Conservation (phyloP, 2,888 invertebrate species). For the Neria commutata region DNA sequence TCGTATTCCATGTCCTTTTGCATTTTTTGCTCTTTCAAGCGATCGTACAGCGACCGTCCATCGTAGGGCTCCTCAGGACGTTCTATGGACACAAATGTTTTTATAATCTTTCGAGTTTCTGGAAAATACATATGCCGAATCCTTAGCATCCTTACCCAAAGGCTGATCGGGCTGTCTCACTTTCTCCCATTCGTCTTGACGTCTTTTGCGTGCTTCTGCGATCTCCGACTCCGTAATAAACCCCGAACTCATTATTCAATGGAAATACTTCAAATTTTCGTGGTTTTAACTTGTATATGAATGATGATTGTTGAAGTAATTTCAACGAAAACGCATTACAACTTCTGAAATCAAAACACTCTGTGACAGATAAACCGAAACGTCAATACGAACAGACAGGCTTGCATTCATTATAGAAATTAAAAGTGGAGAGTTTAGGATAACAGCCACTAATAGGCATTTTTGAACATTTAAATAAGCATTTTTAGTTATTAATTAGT, state of each 20-base stretch:
- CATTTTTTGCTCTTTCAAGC: constrained; percentile 89
- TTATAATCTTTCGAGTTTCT: constrained; percentile 9
- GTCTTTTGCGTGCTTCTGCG: constrained; percentile 76
- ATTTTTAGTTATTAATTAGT: too few relatives aligned
- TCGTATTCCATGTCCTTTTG: constrained; percentile 93
- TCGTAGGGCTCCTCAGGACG: constrained; percentile 88
- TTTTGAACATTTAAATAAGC: too few relatives aligned
- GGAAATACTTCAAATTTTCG: constrained; percentile 3
- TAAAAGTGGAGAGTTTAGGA: too few relatives aligned
- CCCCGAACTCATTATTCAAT: constrained; percentile 78
- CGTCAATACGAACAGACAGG: too few relatives aligned
- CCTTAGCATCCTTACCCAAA: constrained; percentile 68
- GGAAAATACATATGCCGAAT: constrained; percentile 25
- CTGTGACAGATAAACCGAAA: too few relatives aligned
- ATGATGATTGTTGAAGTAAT: neutral
- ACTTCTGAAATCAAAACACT: neutral
- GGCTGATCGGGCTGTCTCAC: constrained; percentile 91
- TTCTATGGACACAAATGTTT: constrained; percentile 66
- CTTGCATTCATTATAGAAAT: too few relatives aligned
- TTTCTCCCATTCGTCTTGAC: constrained; percentile 97
- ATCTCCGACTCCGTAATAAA: constrained; percentile 90
- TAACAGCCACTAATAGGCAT: too few relatives aligned
- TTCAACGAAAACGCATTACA: neutral
- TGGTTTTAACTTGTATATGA: too few relatives aligned
- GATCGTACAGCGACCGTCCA: constrained; percentile 85